Evolutionary conservation across 2,113 vertebrate species (phyloP), one percentile per base, ranked within the genome.

Genomic region (Caranx ignobilis): DNA sequence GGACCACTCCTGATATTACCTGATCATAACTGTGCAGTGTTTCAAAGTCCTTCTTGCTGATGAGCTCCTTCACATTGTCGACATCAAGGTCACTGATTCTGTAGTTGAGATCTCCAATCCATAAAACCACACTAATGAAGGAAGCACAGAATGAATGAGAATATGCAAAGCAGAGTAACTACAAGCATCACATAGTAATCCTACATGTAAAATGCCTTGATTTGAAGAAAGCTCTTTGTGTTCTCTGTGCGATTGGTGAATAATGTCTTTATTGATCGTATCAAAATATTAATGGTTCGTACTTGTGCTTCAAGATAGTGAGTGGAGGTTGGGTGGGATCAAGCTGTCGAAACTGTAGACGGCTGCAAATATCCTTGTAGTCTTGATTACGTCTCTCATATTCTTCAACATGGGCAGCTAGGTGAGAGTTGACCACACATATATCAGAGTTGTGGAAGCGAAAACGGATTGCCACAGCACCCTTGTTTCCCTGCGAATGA

Each of bases 81-180:
- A 96, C 93, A 1, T 98, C 96, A 80, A 98, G 93, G 0, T 98
- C 96, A 88, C 95, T 96, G 93, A 99, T 94, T 65, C 97, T 95
- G 93, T 99, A 99, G 96, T 99, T 99, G 66, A 99, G 95, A 93
- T 99, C 98, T 35, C 98, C 98, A 72, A 99, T 70, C 98, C 98
- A 99, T 0, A 99, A 92, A 73, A 94, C 57, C 65, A 88, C 88
- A 80, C 93, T 94, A 59, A 31, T 32, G 15, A 69, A 52, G 15
- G 34, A 52, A 56, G 16, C 5, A 35, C 1, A 68, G 37, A 43
- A 6, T 47, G 2, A 2, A 47, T 41, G 26, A 54, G 5, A 75
- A 47, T 18, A 35, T 15, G n/a, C 41, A 43, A 6, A 0, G 31
- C 10, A 63, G 3, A 50, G 48, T 13, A 7, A 56, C 11, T 4